Evolutionary conservation across 2,888 invertebrate species (phyloP), one percentile per base, ranked within the genome.

Genomic region (Heliconius ismenius): DNA sequence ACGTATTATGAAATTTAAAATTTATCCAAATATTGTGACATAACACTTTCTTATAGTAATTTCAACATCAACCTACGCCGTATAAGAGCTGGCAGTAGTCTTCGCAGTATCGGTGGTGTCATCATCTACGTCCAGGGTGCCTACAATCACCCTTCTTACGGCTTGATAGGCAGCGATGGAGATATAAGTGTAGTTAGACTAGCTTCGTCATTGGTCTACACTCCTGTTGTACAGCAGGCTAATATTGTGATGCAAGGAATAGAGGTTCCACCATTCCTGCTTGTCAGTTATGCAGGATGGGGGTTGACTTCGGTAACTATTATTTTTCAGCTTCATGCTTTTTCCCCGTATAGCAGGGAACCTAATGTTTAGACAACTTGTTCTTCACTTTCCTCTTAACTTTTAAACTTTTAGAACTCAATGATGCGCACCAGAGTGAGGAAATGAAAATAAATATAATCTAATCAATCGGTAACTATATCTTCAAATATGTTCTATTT

Each of bases 201-300:
- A 1, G 0, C 0, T 2, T 64, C 73, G 0, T 18, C 80, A 0
- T 78, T 91, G 26, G 43, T 54, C 0, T 88, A 83, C 76, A 81
- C 82, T 6, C 77, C 83, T 0, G 83, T 79, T 0, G 75, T 90
- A 1, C 84, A 85, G 76, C 84, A 76, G 15, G 82, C 65, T 0
- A 39, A 81, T 3, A 87, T 91, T 26, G n/a, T 84, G 0, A 4
- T 80, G 3, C 83, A 80, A 18, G 82, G 74, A 3, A 13, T 73
- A 0, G 0, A 0, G 0, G 39, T 89, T 0, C 87, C 87, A 0
- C 86, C 86, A 68, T 79, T 84, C 58, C 4, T 84, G 1, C 82
- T 86, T 0, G 89, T 89, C 0, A 80, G 83, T 0, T 85, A 86
- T 54, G 89, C 86, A 28, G 90, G 90, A 36, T 91, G 91, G 91